Conservation (phyloP, 2,888 invertebrate genomes). For the Myathropa florea region DNA sequence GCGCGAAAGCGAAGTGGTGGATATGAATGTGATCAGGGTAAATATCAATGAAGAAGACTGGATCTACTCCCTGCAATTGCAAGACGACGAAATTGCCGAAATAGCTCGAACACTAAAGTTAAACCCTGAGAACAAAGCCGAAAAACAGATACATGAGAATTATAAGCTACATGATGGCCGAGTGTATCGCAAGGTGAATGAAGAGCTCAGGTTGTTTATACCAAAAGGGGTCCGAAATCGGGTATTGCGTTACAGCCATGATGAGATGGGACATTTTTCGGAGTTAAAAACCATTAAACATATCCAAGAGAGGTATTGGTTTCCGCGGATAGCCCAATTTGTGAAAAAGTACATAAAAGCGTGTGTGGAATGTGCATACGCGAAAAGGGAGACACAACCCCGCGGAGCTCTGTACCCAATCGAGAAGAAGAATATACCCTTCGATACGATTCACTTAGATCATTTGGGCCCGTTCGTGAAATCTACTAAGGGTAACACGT, state of each 20-base stretch:
- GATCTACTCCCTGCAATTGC: neutral
- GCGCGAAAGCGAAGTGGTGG: neutral
- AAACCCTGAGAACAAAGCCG: neutral
- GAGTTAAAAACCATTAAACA: slow-evolving; percentile 23
- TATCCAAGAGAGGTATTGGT: slow-evolving; percentile 29
- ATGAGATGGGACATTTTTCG: slow-evolving; percentile 4
- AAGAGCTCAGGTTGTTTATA: slow-evolving; percentile 6
- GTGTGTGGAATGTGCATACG: slow-evolving; percentile 35
- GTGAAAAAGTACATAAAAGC: slow-evolving; percentile 23
- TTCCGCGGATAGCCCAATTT: slow-evolving; percentile 7
- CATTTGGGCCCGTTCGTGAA: slow-evolving; percentile 37
- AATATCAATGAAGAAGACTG: neutral
- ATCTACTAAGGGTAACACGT: slow-evolving; percentile 22
- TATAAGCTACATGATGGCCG: slow-evolving; percentile 5
- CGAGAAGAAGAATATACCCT: slow-evolving; percentile 22
- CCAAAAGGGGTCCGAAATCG: slow-evolving; percentile 26
- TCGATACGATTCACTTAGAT: slow-evolving; percentile 22
- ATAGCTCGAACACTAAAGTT: neutral
- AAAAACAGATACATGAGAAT: neutral
- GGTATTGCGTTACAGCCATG: neutral
- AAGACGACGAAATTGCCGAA: neutral
- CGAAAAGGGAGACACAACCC: slow-evolving; percentile 26
- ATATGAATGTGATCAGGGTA: neutral
- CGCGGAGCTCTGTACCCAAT: slow-evolving; percentile 24
- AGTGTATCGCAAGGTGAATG: neutral